Percentiles rank a stretch among this genome's conserved stretches.
These are phyloP conservation scores for Leuctra nigra DNA, from an alignment of 2,888 invertebrate genomes.

Conservation along the genomic window DNA sequence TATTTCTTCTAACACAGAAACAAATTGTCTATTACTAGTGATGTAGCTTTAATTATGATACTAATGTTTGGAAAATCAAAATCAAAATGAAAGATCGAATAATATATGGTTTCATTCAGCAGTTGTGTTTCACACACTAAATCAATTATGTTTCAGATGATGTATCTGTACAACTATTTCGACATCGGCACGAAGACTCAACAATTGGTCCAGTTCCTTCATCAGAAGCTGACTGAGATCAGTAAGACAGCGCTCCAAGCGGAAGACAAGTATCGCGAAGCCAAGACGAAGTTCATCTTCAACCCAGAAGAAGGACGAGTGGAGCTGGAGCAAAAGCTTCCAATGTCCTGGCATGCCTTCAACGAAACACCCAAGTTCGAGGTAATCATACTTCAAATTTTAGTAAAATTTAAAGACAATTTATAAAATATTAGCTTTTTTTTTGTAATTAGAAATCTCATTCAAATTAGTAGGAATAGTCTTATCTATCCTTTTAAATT, in stretches of 20 bases:
- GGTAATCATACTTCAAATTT: slow-evolving; percentile 40
- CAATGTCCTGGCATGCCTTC: slow-evolving; percentile 88
- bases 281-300: slow-evolving; percentile 82
- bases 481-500: no score
- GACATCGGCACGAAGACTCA: slow-evolving; percentile 63
- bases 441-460: neutral
- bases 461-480: neutral
- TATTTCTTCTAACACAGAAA: no score
- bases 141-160: slow-evolving; percentile 30
- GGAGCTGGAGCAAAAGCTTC: slow-evolving; percentile 76
- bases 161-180: slow-evolving; percentile 71
- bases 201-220: slow-evolving; percentile 54
- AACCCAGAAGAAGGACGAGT: slow-evolving; percentile 72
- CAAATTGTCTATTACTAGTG: no score
- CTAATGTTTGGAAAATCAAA: no score
- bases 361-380: slow-evolving; percentile 77
- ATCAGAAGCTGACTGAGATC: slow-evolving; percentile 63
- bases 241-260: slow-evolving; percentile 73
- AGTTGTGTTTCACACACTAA: no score
- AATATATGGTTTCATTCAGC: no score
- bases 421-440: no score
- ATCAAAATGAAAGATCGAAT: no score
- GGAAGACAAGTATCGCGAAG: slow-evolving; percentile 71
- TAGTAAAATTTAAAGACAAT: no score
- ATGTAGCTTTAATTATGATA: no score